A percentile compares a stretch with the other conserved stretches of the same genome.
These are phyloP conservation scores for Macaria notata DNA, from an alignment of 2,888 invertebrate genomes.

Conservation along the genomic window DNA sequence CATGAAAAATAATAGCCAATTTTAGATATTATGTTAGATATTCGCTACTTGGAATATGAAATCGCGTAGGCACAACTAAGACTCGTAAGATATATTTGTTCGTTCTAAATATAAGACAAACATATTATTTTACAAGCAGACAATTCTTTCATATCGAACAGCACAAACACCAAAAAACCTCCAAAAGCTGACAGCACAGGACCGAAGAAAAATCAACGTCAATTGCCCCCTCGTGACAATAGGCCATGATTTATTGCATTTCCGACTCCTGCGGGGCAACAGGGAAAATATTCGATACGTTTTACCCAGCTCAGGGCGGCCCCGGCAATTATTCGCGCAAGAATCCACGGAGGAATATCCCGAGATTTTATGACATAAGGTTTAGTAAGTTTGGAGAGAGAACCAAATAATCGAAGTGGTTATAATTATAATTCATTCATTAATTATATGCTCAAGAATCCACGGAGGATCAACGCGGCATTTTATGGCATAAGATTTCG, in stretches of 20 bases:
- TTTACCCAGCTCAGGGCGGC: constrained; percentile 46
- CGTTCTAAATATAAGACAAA: no score
- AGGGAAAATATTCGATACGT: constrained; percentile 40
- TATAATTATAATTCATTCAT: no score
- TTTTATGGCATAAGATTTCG: no score
- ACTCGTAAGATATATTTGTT: no score
- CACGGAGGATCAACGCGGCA: no score
- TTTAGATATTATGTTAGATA: no score
- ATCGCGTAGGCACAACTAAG: no score
- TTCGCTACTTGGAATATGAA: no score
- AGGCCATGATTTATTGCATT: constrained; percentile 69
- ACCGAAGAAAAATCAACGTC: constrained; percentile 63
- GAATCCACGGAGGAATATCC: constrained; percentile 32
- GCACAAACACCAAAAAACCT: constrained; percentile 36
- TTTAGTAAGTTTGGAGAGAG: not conserved
- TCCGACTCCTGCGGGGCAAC: constrained; percentile 51
- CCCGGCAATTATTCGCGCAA: constrained; percentile 46
- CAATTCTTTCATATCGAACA: constrained; percentile 22
- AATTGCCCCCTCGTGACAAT: constrained; percentile 65
- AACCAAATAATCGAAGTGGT: no score
- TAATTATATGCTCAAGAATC: no score
- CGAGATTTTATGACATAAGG: constrained; percentile 21
- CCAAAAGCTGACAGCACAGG: constrained; percentile 33
- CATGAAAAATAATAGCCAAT: no score
- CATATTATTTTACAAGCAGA: not conserved